phyloP scores from a whole-genome alignment of 1,140 invertebrate genomes.

The Calliphora vicina region DNA sequence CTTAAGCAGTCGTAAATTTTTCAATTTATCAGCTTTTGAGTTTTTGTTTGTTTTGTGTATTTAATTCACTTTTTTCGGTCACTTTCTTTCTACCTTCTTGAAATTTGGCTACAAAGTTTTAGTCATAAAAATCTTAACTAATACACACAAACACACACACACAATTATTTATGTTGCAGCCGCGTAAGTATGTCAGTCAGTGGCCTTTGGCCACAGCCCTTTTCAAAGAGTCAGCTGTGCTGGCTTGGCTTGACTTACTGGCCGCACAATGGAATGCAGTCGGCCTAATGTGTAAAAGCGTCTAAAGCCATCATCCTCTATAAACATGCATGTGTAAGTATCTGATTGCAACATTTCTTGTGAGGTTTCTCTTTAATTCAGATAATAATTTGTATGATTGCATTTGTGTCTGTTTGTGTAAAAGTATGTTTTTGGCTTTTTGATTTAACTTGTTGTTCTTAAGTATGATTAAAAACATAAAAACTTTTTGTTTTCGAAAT shows the following conservation, averaged over 20 bases:
- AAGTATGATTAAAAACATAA: neutral
- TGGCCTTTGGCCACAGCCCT: slow-evolving; percentile 27
- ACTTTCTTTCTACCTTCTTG: slow-evolving; percentile 31
- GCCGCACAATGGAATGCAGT: neutral
- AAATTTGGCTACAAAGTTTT: neutral
- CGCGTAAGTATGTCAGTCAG: slow-evolving; percentile 27
- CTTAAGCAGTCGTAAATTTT: slow-evolving; percentile 27
- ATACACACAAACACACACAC: neutral
- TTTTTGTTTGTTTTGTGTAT: slow-evolving; percentile 4
- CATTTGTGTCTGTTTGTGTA: neutral
- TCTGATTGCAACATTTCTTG: neutral
- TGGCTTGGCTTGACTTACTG: neutral
- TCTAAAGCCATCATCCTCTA: neutral
- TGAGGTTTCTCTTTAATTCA: slow-evolving; percentile 1
- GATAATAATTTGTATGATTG: neutral
- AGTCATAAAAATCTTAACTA: slow-evolving; percentile 2
- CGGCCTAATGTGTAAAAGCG: neutral
- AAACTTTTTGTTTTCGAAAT: neutral
- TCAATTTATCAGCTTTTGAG: slow-evolving; percentile 24
- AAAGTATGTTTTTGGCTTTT: neutral
- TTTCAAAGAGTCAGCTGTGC: neutral
- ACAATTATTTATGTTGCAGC: neutral
- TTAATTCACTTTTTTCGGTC: slow-evolving; percentile 1
- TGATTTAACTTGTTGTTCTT: neutral
- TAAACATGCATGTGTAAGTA: neutral